Percentiles rank a stretch among this genome's conserved stretches.
Conservation (phyloP, 2,888 invertebrate species). For the Hipparchia sbordonii region DNA sequence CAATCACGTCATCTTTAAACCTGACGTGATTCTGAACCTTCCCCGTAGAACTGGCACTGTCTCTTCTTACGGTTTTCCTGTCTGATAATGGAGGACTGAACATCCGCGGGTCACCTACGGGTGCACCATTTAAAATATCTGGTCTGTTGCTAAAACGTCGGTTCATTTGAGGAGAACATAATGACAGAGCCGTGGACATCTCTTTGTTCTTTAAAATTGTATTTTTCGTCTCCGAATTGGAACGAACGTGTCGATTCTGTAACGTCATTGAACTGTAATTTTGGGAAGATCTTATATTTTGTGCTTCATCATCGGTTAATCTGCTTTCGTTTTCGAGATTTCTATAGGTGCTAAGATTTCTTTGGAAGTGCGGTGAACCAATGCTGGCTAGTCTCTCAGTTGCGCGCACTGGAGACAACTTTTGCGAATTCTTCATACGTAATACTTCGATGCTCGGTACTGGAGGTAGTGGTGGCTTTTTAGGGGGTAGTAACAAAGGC, state of each 20-base stretch:
- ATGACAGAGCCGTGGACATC: slow-evolving; percentile 68
- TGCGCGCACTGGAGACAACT: slow-evolving; percentile 67
- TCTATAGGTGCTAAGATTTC: slow-evolving; percentile 82
- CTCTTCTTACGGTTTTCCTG: slow-evolving; percentile 60
- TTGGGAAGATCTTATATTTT: slow-evolving; percentile 57
- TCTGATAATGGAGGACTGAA: slow-evolving; percentile 70
- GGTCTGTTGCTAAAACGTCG: slow-evolving; percentile 75
- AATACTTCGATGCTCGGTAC: slow-evolving; percentile 85
- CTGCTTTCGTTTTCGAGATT: slow-evolving; percentile 81
- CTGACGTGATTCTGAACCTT: slow-evolving; percentile 75
- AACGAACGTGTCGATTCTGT: slow-evolving; percentile 73
- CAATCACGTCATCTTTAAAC: slow-evolving; percentile 73
- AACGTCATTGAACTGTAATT: slow-evolving; percentile 72
- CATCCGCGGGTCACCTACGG: slow-evolving; percentile 60
- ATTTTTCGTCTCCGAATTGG: slow-evolving; percentile 75
- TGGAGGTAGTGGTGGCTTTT: slow-evolving; percentile 89
- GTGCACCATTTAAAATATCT: slow-evolving; percentile 72
- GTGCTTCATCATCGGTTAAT: slow-evolving; percentile 63
- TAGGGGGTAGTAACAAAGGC: slow-evolving; percentile 84
- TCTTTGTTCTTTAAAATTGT: slow-evolving; percentile 76
- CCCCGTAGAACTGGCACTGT: slow-evolving; percentile 64
- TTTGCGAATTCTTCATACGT: slow-evolving; percentile 79
- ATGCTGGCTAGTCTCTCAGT: slow-evolving; percentile 83
- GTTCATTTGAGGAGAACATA: slow-evolving; percentile 83
- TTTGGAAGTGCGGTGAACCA: slow-evolving; percentile 85